Evolutionary conservation across 1,140 invertebrate species (phyloP), one percentile per base, ranked within the genome.

Genomic region (Drosophila carrolli): DNA sequence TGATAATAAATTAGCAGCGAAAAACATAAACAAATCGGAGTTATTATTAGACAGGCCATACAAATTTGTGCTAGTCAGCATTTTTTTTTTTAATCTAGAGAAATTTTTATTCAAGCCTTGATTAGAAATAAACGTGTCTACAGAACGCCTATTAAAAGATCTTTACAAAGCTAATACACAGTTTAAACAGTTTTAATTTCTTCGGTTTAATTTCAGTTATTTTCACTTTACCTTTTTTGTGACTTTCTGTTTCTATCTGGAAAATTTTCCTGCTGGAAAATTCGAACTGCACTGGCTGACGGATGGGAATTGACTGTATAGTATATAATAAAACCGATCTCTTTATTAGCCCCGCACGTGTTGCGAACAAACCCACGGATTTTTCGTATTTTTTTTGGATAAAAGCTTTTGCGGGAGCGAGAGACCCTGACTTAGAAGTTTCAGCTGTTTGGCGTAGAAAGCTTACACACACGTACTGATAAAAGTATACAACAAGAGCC

Each of bases 11-110:
- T 77, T 77, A 68, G 72, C 48, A 46, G 47, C 29, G 72, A 16
- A 58, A 75, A 75, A 74, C 71, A 75, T 75, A 75, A 75, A 75
- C 73, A 60, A 77, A 77, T 77, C 57, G 8, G 16, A 50, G 74
- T 60, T 70, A 70, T 40, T 32, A 41, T 41, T 71, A 68, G 35
- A 8, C 8, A 4, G 6, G 11, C n/a, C 13, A 3, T 16, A 23
- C 23, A 23, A 43, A 23, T 35, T n/a, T 4, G 9, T 23, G 10
- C 29, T 58, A 43, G 10, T 40, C 5, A 61, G 51, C n/a, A 13
- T 8, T 14, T 16, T 62, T 43, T 41, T 57, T 29, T 8, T 1
- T 19, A 32, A 32, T 13, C 8, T 3, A 23, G 4, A 27, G 2
- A 50, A 38, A 54, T 10, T 54, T 1, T 10, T 54, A 38, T 54